These are phyloP conservation scores for Neogale vison DNA, from an alignment of 2,113 vertebrate genomes.

Conservation along the genomic window DNA sequence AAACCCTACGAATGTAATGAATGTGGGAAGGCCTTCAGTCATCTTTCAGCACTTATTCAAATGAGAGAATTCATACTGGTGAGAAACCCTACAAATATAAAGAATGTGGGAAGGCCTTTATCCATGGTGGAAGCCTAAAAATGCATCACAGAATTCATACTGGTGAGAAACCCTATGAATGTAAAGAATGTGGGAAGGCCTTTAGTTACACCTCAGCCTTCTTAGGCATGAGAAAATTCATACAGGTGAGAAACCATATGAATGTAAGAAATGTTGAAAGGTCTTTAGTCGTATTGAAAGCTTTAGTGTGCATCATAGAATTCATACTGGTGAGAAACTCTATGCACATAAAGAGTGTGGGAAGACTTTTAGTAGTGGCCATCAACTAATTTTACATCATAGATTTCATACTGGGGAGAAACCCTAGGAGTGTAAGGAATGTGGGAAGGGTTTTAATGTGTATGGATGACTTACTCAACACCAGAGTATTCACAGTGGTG, in stretches of 20 bases:
- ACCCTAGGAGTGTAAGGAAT: not conserved
- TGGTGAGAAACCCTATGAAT: slow-evolving; percentile 1
- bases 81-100: not conserved
- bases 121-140: not conserved
- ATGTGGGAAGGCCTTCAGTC: slow-evolving; percentile 20
- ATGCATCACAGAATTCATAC: not conserved
- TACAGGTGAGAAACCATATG: not conserved
- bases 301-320: not conserved
- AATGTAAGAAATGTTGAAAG: not conserved
- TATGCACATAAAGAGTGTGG: not conserved
- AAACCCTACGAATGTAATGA: not conserved
- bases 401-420: not conserved
- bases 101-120: slow-evolving; percentile 46
- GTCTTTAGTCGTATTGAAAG: not conserved
- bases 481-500: not conserved
- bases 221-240: not conserved
- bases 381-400: not conserved
- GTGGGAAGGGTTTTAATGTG: not conserved
- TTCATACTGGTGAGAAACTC: not conserved
- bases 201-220: not conserved
- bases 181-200: not conserved
- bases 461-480: not conserved
- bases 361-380: not conserved
- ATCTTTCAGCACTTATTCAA: slow-evolving; percentile 24
- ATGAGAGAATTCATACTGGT: slow-evolving; percentile 12